Conservation (phyloP, 2,888 invertebrate species). For the Pogonocherus hispidulus region DNA sequence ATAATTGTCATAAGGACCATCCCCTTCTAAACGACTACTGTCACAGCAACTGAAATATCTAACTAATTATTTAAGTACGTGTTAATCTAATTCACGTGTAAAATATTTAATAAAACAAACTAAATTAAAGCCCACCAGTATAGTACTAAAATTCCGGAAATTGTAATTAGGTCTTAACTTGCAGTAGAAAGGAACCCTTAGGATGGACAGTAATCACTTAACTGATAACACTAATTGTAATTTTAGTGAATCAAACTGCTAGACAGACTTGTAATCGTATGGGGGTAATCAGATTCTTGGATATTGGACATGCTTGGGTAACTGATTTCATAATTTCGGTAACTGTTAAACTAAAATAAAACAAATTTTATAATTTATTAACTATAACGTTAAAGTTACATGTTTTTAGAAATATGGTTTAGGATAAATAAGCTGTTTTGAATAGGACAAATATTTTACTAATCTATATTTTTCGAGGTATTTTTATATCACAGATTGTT, state of each 20-base stretch:
- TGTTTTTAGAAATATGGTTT: no score
- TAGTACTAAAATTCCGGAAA: conserved; percentile 2
- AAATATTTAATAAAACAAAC: conserved; percentile 23
- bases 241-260: conserved; percentile 25
- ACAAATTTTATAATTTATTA: no score
- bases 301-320: not conserved
- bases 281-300: conserved; percentile 17
- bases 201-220: conserved; percentile 17
- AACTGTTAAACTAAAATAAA: no score
- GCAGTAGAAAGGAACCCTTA: not conserved
- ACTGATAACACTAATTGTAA: conserved; percentile 26
- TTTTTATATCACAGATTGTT: no score
- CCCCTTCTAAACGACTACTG: not conserved
- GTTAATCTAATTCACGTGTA: conserved; percentile 21
- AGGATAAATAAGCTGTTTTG: no score
- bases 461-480: no score
- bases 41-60: not conserved
- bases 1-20: conserved; percentile 1
- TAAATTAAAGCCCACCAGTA: conserved; percentile 6
- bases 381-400: no score
- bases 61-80: conserved; percentile 12
- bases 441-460: no score
- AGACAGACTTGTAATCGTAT: not conserved
- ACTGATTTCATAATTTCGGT: not conserved
- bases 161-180: not conserved